A percentile compares a stretch with the other conserved stretches of the same genome.
Conservation (phyloP, 2,888 invertebrate genomes). For the Plutella xylostella region DNA sequence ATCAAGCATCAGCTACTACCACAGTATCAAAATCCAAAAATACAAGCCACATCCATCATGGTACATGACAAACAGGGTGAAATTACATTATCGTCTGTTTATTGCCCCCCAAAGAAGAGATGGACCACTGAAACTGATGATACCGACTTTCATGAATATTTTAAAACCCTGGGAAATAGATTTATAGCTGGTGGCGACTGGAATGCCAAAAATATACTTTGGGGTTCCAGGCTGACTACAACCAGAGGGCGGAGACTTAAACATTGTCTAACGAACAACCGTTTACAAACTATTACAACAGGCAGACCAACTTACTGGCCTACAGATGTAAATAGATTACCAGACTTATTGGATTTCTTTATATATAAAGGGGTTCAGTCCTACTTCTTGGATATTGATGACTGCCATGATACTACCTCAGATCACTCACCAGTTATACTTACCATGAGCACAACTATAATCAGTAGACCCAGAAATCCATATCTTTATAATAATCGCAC, state of each 20-base stretch:
- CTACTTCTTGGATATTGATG: not conserved
- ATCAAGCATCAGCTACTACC: slow-evolving; percentile 9
- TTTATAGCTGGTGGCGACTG: slow-evolving; percentile 15
- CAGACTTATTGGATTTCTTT: slow-evolving; percentile 14
- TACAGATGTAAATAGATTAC: slow-evolving; percentile 10
- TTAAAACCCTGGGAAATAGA: slow-evolving; percentile 8
- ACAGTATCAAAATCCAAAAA: not conserved
- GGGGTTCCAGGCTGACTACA: slow-evolving; percentile 11
- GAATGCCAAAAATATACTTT: slow-evolving; percentile 12
- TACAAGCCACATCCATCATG: slow-evolving; percentile 9
- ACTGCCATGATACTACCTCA: slow-evolving; percentile 1
- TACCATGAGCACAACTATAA: not conserved
- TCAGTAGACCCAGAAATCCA: no score
- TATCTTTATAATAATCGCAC: slow-evolving; percentile 1
- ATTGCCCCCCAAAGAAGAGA: slow-evolving; percentile 12
- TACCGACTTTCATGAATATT: not conserved
- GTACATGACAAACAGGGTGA: slow-evolving; percentile 1
- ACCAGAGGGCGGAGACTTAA: slow-evolving; percentile 8
- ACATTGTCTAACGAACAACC: no score
- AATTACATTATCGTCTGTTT: slow-evolving; percentile 8
- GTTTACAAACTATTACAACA: no score
- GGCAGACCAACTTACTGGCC: no score
- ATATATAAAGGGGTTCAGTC: not conserved
- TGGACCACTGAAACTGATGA: not conserved
- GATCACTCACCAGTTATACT: slow-evolving; percentile 5